These are phyloP conservation scores for Sigmodon hispidus DNA, from an alignment of 2,113 vertebrate genomes.

Conservation along the genomic window DNA sequence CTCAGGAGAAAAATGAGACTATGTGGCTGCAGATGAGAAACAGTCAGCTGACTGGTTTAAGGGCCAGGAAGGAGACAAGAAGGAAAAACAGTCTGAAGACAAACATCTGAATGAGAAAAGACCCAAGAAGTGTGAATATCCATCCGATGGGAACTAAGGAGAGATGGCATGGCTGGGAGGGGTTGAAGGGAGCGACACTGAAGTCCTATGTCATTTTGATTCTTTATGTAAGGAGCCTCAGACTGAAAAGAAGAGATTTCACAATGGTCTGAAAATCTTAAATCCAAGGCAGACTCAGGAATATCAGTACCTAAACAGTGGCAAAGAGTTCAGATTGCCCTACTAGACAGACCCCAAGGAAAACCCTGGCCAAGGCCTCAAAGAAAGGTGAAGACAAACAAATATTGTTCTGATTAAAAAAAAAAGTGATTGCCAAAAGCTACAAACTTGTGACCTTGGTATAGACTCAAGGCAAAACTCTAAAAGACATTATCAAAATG, in stretches of 20 bases:
- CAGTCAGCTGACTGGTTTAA: not conserved
- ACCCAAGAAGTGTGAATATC: not conserved
- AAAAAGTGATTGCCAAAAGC: slow-evolving; percentile 49
- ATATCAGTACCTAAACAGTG: not conserved
- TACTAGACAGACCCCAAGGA: slow-evolving; percentile 9
- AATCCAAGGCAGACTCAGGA: slow-evolving; percentile 10
- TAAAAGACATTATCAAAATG: slow-evolving; percentile 60
- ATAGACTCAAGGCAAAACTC: slow-evolving; percentile 60
- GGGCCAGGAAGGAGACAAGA: not conserved
- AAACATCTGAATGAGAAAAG: not conserved
- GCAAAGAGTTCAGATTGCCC: slow-evolving; percentile 9
- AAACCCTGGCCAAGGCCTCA: not conserved
- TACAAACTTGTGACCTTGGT: slow-evolving; percentile 34
- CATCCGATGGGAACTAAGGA: not conserved
- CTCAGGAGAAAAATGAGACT: not conserved
- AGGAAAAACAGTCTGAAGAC: not conserved
- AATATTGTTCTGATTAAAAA: not conserved
- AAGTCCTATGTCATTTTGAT: not conserved
- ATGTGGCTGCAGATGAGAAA: fast-evolving
- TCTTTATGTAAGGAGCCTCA: not conserved
- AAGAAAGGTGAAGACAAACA: slow-evolving; percentile 43
- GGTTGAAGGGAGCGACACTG: not conserved
- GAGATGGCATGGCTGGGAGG: not conserved
- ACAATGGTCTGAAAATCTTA: slow-evolving; percentile 3
- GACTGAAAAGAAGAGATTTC: not conserved